These are phyloP conservation scores for Spea bombifrons DNA, from an alignment of 2,113 vertebrate species.

Conservation along the genomic window DNA sequence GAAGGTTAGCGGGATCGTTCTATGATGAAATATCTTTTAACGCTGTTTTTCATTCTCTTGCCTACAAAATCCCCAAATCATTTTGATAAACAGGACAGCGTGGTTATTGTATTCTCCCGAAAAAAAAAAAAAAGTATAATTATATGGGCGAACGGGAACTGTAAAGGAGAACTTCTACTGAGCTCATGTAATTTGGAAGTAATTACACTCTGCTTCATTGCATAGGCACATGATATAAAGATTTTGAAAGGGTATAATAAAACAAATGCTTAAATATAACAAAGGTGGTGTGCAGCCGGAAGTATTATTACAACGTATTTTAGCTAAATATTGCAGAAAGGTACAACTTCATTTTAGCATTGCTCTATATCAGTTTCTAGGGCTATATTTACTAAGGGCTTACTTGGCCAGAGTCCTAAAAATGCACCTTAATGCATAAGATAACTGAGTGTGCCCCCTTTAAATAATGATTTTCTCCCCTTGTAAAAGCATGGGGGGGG, in stretches of 20 bases:
- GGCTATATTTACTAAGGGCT: too few relatives aligned
- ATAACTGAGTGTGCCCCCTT: too few relatives aligned
- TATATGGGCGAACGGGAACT: constrained; percentile 1
- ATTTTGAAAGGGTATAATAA: constrained; percentile 11
- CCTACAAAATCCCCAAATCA: constrained; percentile 34
- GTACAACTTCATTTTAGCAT: not conserved
- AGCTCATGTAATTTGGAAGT: not conserved
- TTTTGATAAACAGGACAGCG: constrained; percentile 36
- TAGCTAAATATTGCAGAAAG: not conserved
- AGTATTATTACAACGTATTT: not conserved
- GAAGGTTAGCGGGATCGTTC: constrained; percentile 23
- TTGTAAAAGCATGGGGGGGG: too few relatives aligned
- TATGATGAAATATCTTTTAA: constrained; percentile 26
- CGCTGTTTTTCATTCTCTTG: constrained; percentile 22
- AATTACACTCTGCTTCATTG: constrained; percentile 7
- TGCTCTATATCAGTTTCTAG: too few relatives aligned
- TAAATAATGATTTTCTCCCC: too few relatives aligned
- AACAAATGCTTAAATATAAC: constrained; percentile 18
- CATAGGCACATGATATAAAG: constrained; percentile 10
- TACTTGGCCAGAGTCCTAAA: too few relatives aligned
- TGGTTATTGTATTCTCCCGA: constrained; percentile 1
- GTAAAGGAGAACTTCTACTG: not conserved
- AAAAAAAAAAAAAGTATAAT: constrained; percentile 5
- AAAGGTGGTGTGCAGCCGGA: not conserved
- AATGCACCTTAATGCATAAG: too few relatives aligned